Conservation (phyloP, 1,140 invertebrate species). For the Zaprionus lachaisei region DNA sequence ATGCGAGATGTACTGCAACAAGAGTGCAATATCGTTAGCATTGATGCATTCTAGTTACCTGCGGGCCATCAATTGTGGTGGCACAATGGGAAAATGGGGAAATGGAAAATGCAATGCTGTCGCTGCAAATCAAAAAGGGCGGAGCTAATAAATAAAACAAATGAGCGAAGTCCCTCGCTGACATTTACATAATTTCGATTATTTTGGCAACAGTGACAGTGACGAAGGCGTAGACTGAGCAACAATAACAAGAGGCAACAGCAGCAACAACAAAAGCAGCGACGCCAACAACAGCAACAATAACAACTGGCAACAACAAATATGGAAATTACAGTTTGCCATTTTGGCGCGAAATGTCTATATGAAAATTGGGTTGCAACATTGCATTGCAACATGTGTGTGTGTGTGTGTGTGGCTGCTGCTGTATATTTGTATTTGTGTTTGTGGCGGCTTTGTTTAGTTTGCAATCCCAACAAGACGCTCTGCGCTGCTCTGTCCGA, state of each 20-base stretch:
- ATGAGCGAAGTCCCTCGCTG: conserved; percentile 31
- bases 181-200: conserved; percentile 81
- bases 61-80: conserved; percentile 45
- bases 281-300: conserved; percentile 16
- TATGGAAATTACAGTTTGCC: conserved; percentile 77
- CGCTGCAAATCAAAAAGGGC: conserved; percentile 60
- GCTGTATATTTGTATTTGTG: conserved; percentile 12
- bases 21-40: conserved; percentile 5
- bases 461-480: conserved; percentile 69
- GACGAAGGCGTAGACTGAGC: conserved; percentile 24
- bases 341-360: conserved; percentile 71
- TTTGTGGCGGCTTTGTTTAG: conserved; percentile 54
- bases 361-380: conserved; percentile 71
- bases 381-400: conserved; percentile 2
- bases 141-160: conserved; percentile 64
- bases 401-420: background rate
- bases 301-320: conserved; percentile 43
- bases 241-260: conserved; percentile 25
- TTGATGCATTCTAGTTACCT: conserved; percentile 24
- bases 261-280: conserved; percentile 1
- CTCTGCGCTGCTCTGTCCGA: conserved; percentile 27
- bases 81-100: conserved; percentile 11
- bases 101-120: conserved; percentile 24
- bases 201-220: conserved; percentile 52
- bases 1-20: background rate